Evolutionary conservation across 1,140 invertebrate genomes (phyloP).

Genomic region (Drosophila yakuba): DNA sequence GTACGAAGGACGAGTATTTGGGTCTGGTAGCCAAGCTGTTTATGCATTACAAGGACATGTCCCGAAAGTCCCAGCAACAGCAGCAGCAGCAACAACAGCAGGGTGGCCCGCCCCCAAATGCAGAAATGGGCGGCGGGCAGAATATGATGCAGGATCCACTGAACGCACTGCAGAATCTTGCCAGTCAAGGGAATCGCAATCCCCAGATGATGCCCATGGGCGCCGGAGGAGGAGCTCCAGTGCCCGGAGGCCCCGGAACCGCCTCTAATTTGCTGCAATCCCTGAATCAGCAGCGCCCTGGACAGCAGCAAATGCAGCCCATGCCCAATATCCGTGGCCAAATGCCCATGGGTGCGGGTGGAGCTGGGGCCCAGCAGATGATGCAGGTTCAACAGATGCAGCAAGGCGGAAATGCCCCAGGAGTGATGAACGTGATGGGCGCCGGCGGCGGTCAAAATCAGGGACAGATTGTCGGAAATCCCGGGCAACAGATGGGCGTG

Average conservation of each 20-base stretch:
- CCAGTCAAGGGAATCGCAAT: constrained; percentile 90
- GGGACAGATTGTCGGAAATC: constrained; percentile 73
- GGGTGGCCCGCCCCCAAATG: constrained; percentile 60
- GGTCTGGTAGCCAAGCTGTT: constrained; percentile 95
- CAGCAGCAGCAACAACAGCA: constrained; percentile 65
- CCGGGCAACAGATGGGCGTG: constrained; percentile 85
- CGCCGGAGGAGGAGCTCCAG: constrained; percentile 79
- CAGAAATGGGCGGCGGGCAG: constrained; percentile 75
- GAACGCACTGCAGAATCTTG: constrained; percentile 93
- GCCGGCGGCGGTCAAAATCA: constrained; percentile 84
- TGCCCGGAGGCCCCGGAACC: constrained; percentile 66
- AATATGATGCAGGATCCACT: constrained; percentile 91
- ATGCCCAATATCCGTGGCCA: constrained; percentile 77
- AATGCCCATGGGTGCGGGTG: constrained; percentile 60
- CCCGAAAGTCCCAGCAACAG: constrained; percentile 62
- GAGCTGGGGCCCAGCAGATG: constrained; percentile 64
- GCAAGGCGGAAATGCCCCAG: constrained; percentile 61
- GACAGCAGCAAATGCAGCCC: constrained; percentile 80
- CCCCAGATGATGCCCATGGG: constrained; percentile 87
- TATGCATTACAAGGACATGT: constrained; percentile 89
- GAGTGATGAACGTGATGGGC: constrained; percentile 81
- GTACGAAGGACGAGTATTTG: constrained; percentile 94
- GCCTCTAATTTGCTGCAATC: constrained; percentile 79
- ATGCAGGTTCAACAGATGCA: constrained; percentile 85
- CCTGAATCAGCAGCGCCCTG: constrained; percentile 78